Evolutionary conservation across 2,888 invertebrate species (phyloP), one percentile per base, ranked within the genome.

Genomic region (Caenorhabditis panamensis): DNA sequence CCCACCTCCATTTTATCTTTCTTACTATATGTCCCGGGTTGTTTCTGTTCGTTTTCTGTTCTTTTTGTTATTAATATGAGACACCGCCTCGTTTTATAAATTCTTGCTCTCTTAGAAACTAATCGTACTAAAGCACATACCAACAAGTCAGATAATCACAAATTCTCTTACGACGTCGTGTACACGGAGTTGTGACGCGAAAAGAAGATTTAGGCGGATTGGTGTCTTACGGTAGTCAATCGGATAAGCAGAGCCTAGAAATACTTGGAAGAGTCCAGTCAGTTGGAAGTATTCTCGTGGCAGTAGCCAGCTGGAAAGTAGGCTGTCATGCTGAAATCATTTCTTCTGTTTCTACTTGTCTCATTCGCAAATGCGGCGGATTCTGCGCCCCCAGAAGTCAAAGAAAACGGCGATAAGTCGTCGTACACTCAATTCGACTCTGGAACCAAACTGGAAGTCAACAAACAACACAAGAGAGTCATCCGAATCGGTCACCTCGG

Each of bases 401-500:
- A 66, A 31, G 73, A 73, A 13, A 66, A 73, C 24, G 73, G 73
- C 2, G 64, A 64, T 9, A 84, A 79, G 47, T 73, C 82, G 20
- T 73, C 79, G 16, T 84, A 79, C 64, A 79, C 81, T 9, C 81
- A 84, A 59, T 84, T 84, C 58, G 79, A 84, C 59, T 61, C 72
- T 16, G 58, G 26, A n/a, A 61, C 82, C 2, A 84, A 84, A 47
- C 68, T 84, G 47, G 84, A 84, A 49, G 61, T 82, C 20, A 84
- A 84, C 66, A 72, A 72, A 28, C 77, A 84, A 18, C 75, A 84
- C 37, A 83, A 78, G 66, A 67, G 69, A 62, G 81, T 85, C 41
- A 85, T 85, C 68, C 79, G 77, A 41, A 83, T 85, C 13, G 85
- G 83, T 18, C 85, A 85, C 69, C 63, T 85, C 24, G 85, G 85